Evolutionary conservation across 2,888 invertebrate species (phyloP).

Genomic region (Drosophila prostipennis): DNA sequence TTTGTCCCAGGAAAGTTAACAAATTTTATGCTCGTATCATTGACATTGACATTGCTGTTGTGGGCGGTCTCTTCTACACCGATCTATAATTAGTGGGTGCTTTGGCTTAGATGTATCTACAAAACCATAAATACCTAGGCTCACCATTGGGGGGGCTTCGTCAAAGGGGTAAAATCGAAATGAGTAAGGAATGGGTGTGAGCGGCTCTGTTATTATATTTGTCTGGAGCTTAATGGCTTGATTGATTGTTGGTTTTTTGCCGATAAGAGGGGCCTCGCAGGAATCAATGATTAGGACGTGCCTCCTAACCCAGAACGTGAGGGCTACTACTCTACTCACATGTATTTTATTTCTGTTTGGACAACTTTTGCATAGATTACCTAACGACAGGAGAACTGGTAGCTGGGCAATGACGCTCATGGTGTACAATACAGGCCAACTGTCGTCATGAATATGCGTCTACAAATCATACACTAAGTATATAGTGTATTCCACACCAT

Average conservation of each 20-base stretch:
- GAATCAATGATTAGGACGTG: conserved; percentile 37
- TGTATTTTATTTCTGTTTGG: conserved; percentile 21
- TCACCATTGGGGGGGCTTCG: conserved; percentile 17
- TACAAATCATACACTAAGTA: conserved; percentile 37
- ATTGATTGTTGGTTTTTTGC: conserved; percentile 52
- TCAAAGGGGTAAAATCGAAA: conserved; percentile 1
- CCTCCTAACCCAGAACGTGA: conserved; percentile 35
- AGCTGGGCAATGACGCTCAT: conserved; percentile 47
- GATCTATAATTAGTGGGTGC: conserved; percentile 58
- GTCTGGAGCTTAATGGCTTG: conserved; percentile 35
- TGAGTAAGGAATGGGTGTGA: conserved; percentile 20
- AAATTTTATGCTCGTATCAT: conserved; percentile 37
- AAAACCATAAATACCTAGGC: conserved; percentile 11
- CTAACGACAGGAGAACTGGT: conserved; percentile 11
- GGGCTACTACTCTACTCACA: neutral
- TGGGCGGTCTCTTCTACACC: neutral
- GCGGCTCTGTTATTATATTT: conserved; percentile 26
- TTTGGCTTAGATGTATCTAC: conserved; percentile 19
- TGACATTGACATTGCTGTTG: conserved; percentile 65
- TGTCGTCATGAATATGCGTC: conserved; percentile 53
- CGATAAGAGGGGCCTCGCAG: conserved; percentile 32
- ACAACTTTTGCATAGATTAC: conserved; percentile 37
- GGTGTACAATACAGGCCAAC: conserved; percentile 50
- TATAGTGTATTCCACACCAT: conserved; percentile 9
- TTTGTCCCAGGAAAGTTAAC: neutral